A percentile compares a stretch with the other conserved stretches of the same genome.
phyloP scores from a whole-genome alignment of 1,140 invertebrate species.

The Bemisia tabaci region DNA sequence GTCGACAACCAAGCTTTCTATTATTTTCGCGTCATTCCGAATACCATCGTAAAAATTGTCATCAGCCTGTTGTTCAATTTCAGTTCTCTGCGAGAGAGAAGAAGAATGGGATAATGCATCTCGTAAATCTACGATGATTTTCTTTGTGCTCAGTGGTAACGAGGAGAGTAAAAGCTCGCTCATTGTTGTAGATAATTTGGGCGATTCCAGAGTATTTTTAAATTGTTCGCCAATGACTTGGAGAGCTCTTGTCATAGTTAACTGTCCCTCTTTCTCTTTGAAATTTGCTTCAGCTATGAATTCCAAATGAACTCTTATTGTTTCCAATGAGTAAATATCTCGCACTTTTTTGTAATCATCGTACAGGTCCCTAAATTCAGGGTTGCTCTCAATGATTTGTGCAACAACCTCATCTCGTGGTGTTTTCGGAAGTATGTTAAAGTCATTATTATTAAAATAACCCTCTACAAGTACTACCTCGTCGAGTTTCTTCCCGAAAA shows the following conservation, averaged over 20 bases:
- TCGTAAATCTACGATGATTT: constrained; percentile 1
- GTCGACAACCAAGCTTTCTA: background rate
- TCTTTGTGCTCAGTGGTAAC: background rate
- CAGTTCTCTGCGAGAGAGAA: background rate
- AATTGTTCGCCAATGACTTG: constrained; percentile 13
- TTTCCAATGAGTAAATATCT: constrained; percentile 19
- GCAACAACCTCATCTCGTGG: constrained; percentile 14
- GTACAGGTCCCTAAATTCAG: constrained; percentile 18
- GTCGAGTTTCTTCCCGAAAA: constrained; percentile 11
- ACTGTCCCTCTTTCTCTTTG: constrained; percentile 8
- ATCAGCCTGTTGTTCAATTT: constrained; percentile 1
- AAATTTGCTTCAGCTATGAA: constrained; percentile 1
- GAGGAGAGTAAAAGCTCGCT: constrained; percentile 1
- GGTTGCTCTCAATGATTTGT: constrained; percentile 12
- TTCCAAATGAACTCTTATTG: constrained; percentile 11
- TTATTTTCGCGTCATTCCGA: constrained; percentile 2
- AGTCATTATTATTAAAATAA: too few relatives aligned
- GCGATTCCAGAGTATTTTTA: constrained; percentile 11
- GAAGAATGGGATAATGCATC: constrained; percentile 6
- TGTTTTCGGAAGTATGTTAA: constrained; percentile 13
- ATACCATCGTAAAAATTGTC: constrained; percentile 1
- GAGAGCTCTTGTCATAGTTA: constrained; percentile 8
- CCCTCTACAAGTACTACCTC: constrained; percentile 6
- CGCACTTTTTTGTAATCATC: constrained; percentile 16
- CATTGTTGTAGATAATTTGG: constrained; percentile 2